phyloP scores from a whole-genome alignment of 1,140 invertebrate species.

The Magallana gigas region DNA sequence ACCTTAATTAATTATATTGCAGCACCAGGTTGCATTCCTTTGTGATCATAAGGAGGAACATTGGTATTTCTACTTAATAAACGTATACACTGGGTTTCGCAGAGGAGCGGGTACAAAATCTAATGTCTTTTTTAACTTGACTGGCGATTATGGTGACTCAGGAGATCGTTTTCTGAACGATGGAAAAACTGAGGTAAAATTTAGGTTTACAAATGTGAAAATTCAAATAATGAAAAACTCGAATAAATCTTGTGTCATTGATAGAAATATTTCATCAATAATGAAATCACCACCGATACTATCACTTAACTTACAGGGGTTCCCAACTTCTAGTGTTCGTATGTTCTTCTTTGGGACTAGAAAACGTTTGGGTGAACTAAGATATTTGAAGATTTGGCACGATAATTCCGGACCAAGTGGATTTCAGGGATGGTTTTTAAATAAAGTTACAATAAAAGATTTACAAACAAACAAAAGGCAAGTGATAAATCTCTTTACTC shows the following conservation, averaged over 20 bases:
- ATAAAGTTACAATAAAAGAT: slow-evolving; percentile 73
- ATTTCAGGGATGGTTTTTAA: slow-evolving; percentile 73
- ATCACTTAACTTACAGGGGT: slow-evolving; percentile 57
- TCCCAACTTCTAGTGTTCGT: slow-evolving; percentile 67
- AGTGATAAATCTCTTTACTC: too few relatives aligned
- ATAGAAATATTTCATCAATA: background rate
- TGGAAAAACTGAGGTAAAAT: slow-evolving; percentile 53
- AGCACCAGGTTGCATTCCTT: slow-evolving; percentile 59
- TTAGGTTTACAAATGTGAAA: background rate
- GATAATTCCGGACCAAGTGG: slow-evolving; percentile 75
- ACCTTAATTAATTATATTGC: slow-evolving; percentile 29
- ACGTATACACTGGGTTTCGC: slow-evolving; percentile 65
- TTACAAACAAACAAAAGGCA: slow-evolving; percentile 72
- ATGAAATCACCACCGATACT: slow-evolving; percentile 46
- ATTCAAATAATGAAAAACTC: background rate
- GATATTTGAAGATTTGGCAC: slow-evolving; percentile 76
- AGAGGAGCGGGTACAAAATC: slow-evolving; percentile 62
- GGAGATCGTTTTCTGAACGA: slow-evolving; percentile 62
- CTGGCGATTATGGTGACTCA: slow-evolving; percentile 62
- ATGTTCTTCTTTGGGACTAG: slow-evolving; percentile 73
- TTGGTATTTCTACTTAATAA: slow-evolving; percentile 63
- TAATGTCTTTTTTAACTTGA: slow-evolving; percentile 60
- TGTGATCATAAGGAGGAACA: slow-evolving; percentile 61
- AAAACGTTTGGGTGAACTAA: slow-evolving; percentile 69
- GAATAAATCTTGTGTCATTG: background rate